phyloP scores from a whole-genome alignment of 1,140 invertebrate genomes.

The Trichonephila clavipes region DNA sequence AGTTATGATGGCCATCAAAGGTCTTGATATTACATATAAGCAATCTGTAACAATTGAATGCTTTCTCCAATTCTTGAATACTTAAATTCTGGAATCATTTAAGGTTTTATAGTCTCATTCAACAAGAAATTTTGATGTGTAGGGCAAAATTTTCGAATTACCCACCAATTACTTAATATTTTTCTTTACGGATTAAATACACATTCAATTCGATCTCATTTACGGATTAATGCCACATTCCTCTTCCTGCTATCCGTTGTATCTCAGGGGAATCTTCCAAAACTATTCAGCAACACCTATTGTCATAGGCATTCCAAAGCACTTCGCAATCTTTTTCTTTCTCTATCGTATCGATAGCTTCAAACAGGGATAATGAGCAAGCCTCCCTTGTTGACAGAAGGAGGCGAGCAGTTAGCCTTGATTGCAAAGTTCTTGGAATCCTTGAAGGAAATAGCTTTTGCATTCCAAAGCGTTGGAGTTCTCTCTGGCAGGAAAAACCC shows the following conservation, averaged over 20 bases:
- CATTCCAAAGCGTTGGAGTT: background rate
- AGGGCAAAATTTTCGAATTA: too few relatives aligned
- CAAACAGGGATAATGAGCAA: constrained; percentile 35
- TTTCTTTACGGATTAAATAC: too few relatives aligned
- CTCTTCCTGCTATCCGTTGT: background rate
- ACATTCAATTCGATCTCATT: too few relatives aligned
- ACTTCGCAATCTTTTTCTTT: constrained; percentile 6
- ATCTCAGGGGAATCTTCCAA: background rate
- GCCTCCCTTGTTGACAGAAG: constrained; percentile 39
- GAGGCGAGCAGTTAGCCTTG: constrained; percentile 33
- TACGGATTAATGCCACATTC: too few relatives aligned
- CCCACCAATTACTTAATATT: too few relatives aligned
- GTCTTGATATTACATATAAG: too few relatives aligned
- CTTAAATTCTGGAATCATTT: too few relatives aligned
- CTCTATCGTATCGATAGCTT: constrained; percentile 4
- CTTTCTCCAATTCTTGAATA: too few relatives aligned
- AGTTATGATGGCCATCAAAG: too few relatives aligned
- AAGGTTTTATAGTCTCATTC: too few relatives aligned
- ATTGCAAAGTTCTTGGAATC: constrained; percentile 5
- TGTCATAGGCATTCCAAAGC: background rate
- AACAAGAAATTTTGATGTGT: too few relatives aligned
- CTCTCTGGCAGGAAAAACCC: background rate
- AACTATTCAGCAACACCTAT: constrained; percentile 13
- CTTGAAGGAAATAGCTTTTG: background rate
- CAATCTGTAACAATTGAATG: too few relatives aligned